These are phyloP conservation scores for Polylopha cassiicola DNA, from an alignment of 2,888 invertebrate species.

Conservation along the genomic window DNA sequence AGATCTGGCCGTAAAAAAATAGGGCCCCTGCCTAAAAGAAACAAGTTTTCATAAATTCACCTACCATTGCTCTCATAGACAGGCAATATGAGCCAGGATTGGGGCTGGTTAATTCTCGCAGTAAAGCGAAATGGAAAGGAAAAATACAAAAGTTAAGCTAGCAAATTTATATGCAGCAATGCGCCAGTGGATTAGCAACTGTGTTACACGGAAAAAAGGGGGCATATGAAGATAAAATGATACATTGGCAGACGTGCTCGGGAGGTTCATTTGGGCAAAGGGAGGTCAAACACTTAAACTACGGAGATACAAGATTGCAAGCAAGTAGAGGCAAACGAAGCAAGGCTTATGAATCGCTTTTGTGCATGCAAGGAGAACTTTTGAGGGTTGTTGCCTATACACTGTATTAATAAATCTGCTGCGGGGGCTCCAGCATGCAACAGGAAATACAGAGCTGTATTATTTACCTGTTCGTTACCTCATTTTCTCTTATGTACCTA, in stretches of 20 bases:
- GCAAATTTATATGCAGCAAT: constrained; percentile 38
- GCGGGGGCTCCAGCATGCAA: too few species aligned
- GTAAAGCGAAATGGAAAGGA: constrained; percentile 57
- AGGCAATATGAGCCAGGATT: constrained; percentile 55
- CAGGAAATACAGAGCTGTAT: too few species aligned
- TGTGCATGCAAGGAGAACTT: constrained; percentile 55
- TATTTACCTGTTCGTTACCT: too few species aligned
- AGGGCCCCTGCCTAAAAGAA: constrained; percentile 15
- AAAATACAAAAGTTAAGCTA: constrained; percentile 61
- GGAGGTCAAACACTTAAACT: constrained; percentile 71
- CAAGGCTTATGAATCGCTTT: constrained; percentile 65
- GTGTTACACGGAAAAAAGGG: constrained; percentile 38
- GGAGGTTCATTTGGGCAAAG: constrained; percentile 69
- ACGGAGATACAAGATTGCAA: constrained; percentile 70
- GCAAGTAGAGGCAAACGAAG: constrained; percentile 67
- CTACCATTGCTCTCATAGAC: constrained; percentile 41
- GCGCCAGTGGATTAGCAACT: constrained; percentile 37
- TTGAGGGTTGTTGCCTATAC: constrained; percentile 34
- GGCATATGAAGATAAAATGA: constrained; percentile 34
- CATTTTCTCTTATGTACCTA: too few species aligned
- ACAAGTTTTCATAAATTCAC: constrained; percentile 22
- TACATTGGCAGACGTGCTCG: constrained; percentile 51
- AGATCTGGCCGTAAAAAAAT: constrained; percentile 13
- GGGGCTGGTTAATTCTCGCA: constrained; percentile 62
- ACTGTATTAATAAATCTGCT: constrained; percentile 11